Base-by-base conservation (phyloP, 2,797 vertebrate genomes). In the Amblyraja radiata region DNA sequence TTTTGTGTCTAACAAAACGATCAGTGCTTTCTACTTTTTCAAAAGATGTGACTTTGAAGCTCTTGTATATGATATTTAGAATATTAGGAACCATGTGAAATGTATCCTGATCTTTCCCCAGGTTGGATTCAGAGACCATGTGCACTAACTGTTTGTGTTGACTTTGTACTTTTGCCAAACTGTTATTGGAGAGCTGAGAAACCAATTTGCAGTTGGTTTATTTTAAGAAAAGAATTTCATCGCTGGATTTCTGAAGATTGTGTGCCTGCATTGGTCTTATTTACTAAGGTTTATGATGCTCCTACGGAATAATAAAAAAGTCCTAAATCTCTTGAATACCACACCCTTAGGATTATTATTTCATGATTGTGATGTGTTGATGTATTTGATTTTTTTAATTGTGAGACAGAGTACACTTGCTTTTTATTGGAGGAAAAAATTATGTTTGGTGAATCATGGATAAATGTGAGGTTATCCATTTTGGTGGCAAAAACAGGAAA, bases 141-240 rank as follows among this genome's bases (percentile, higher is more conserved):
- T 65, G 84, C n/a, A 68, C 63, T 63, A 7, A 88, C 4, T 68
- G 61, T 88, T n/a, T 21, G 36, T 68, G 61, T 88, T 65, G 61
- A 88, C n/a, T 32, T 65, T 88, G 84, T 68, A 88, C 63, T 36
- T 88, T 68, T 68, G 63, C 65, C n/a, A 88, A 10, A 68, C n/a
- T 21, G 36, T 68, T 88, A 88, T 63, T 8, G 18, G 84, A 88
- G 16, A 39, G 16, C 13, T 86, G 61, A 86, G 61, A 86, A 86
- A 86, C 84, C 7, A 13, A 36, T 18, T 46, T 36, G 7, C n/a
- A 68, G 16, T 68, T 21, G n/a, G 16, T 28, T 88, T 88, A 32
- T 88, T 86, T 84, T 28, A 16, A 32, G 9, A 32, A 88, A 68
- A 36, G 32, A 6, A 18, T 68, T 88, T 68, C n/a, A 36, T 4